Evolutionary conservation across 2,797 vertebrate species (phyloP).

Genomic region (Myiotriccus ornatus): DNA sequence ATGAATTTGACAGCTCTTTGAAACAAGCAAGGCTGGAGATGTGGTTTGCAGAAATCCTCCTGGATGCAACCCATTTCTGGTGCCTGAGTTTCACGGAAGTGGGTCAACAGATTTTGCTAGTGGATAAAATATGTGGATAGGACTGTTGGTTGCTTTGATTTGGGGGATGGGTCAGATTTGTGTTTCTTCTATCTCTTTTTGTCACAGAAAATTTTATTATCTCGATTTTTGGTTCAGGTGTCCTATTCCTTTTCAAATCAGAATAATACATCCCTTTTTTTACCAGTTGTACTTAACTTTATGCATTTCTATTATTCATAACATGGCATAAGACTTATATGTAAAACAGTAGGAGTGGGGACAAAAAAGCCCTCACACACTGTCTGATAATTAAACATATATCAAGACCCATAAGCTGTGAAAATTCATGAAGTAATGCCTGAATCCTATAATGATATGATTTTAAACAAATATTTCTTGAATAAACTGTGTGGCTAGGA

Average conservation of each 20-base stretch:
- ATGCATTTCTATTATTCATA: not conserved
- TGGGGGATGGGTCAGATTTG: not conserved
- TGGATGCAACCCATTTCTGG: not conserved
- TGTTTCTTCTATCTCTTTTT: not conserved
- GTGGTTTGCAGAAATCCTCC: slow-evolving; percentile 15
- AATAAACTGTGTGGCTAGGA: not conserved
- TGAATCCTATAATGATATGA: not conserved
- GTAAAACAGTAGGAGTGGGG: not conserved
- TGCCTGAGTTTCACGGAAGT: not conserved
- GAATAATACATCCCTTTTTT: not conserved
- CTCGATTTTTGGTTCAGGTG: not conserved
- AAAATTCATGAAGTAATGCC: not conserved
- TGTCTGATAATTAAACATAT: not conserved
- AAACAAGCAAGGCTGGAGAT: not conserved
- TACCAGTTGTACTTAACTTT: not conserved
- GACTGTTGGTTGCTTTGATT: not conserved
- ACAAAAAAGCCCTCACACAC: rapidly evolving
- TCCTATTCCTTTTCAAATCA: not conserved
- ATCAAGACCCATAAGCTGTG: not conserved
- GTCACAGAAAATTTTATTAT: not conserved
- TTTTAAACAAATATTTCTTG: not conserved
- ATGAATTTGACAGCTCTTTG: not conserved
- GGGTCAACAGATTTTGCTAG: not conserved
- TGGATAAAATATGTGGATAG: not conserved
- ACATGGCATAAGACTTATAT: rapidly evolving